Conservation (phyloP, 1,140 invertebrate genomes). For the Gonatopus flavifemur region DNA sequence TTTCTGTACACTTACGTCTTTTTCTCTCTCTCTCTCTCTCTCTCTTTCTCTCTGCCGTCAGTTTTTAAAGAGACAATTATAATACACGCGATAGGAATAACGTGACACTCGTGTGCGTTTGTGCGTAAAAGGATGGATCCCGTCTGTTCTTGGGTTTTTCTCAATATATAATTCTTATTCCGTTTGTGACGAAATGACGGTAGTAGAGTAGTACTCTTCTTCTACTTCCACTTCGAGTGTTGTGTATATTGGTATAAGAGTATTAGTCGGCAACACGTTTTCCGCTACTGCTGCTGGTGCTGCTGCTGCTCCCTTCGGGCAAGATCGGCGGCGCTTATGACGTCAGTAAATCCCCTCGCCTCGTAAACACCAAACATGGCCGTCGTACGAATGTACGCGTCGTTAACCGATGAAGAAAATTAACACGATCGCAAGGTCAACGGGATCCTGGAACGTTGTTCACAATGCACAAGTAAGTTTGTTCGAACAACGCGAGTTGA, state of each 20-base stretch:
- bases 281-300: slow-evolving; percentile 27
- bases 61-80: slow-evolving; percentile 23
- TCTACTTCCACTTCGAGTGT: no score
- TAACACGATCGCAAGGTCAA: slow-evolving; percentile 15
- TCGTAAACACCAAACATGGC: slow-evolving; percentile 61
- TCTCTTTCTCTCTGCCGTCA: no score
- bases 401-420: slow-evolving; percentile 26
- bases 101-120: no score
- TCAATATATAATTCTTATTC: no score
- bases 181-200: no score
- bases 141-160: no score
- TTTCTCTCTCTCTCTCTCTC: no score
- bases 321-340: slow-evolving; percentile 43
- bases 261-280: slow-evolving; percentile 30
- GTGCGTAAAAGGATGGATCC: no score
- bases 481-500: neutral
- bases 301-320: slow-evolving; percentile 34
- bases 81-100: no score
- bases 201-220: no score
- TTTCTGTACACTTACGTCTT: slow-evolving; percentile 40
- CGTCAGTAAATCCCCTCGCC: slow-evolving; percentile 54
- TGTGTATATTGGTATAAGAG: no score
- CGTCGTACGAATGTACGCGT: slow-evolving; percentile 48
- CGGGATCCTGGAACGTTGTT: slow-evolving; percentile 9
- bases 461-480: slow-evolving; percentile 1